Percentiles rank a stretch among this genome's conserved stretches.
These are phyloP conservation scores for Norana najaformis DNA, from an alignment of 2,888 invertebrate genomes.

Conservation along the genomic window DNA sequence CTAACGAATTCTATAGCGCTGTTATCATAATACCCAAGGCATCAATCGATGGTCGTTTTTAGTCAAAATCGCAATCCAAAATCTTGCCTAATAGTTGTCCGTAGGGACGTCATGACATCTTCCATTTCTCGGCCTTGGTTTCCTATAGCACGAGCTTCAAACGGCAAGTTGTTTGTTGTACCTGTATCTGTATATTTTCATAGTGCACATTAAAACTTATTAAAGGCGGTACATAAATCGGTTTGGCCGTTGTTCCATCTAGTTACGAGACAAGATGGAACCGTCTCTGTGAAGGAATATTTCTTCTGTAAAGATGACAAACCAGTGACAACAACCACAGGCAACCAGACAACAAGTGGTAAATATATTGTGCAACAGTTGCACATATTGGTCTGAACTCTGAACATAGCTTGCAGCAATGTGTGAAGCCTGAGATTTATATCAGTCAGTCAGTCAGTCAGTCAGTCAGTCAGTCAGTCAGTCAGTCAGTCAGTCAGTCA, in stretches of 20 bases:
- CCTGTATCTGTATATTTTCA: background rate
- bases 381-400: background rate
- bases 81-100: too few relatives aligned
- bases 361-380: background rate
- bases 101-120: too few relatives aligned
- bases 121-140: too few relatives aligned
- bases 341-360: background rate
- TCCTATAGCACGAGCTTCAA: background rate
- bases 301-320: background rate
- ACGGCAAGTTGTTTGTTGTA: background rate
- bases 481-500: too few relatives aligned
- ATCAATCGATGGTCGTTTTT: too few relatives aligned
- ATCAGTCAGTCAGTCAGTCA: background rate
- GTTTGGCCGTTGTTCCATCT: background rate
- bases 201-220: background rate
- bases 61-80: too few relatives aligned
- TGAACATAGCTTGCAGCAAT: background rate
- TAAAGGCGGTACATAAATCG: background rate
- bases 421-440: background rate
- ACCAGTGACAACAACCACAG: background rate
- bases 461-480: background rate
- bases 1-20: too few relatives aligned
- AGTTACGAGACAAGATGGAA: slow-evolving; percentile 6
- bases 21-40: too few relatives aligned
- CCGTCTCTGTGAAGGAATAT: background rate